Evolutionary conservation across 2,797 vertebrate genomes (phyloP), one percentile per base, ranked within the genome.

Genomic region (Miichthys miiuy): DNA sequence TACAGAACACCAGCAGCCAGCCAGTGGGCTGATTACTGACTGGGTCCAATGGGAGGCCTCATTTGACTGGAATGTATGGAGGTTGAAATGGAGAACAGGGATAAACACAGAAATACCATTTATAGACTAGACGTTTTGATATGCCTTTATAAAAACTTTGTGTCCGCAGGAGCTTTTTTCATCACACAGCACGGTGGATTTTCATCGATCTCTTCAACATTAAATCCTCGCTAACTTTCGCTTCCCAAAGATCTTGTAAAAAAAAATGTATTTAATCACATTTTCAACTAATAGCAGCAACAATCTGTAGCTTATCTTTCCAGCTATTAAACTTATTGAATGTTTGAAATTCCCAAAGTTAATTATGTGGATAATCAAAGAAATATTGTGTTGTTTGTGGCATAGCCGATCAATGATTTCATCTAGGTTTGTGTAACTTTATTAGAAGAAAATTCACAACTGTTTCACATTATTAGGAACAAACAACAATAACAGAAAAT

Each of bases 41-140:
- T 91, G 87, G 82, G 85, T 92, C 92, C 91, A 77, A 94, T 94
- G 93, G 94, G 94, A 95, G 94, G 93, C 90, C 88, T 93, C 92
- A 95, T 96, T 96, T 95, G 75, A 91, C 88, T 91, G 94, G 94
- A 95, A 95, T 95, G 95, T 92, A 89, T 72, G 83, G 89, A 91
- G 92, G 88, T 81, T 89, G 90, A 93, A 92, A 92, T 89, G 82
- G 90, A 89, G 87, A 92, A 68, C 84, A 88, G 88, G 63, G 88
- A 91, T 91, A 93, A 92, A 93, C 92, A 92, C 77, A 92, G 85
- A 89, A 92, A 91, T 88, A 76, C 78, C 78, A 81, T 89, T 92
- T 88, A 87, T 89, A 92, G 91, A 90, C 62, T 5, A 77, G 77
- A 79, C 77, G 6, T 81, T 82, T 91, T 87, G 77, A 83, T 88